Percentiles rank a stretch among this genome's conserved stretches.
Conservation (phyloP, 1,140 invertebrate genomes). For the Cyphomyrmex costatus region DNA sequence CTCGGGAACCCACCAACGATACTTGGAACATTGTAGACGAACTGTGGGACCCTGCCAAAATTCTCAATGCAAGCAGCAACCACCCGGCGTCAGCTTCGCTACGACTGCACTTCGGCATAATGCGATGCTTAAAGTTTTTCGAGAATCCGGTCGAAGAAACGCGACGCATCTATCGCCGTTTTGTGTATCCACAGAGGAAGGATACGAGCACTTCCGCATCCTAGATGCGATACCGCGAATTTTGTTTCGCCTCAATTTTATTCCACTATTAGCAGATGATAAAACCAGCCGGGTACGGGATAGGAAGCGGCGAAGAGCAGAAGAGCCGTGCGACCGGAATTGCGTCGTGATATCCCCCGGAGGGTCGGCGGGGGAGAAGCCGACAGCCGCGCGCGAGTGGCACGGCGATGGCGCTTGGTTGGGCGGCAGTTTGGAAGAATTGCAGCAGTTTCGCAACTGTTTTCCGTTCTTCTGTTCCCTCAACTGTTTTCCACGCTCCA, state of each 20-base stretch:
- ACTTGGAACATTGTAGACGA: not conserved
- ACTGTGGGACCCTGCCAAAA: constrained; percentile 25
- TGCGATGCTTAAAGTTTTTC: constrained; percentile 74
- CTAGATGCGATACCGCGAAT: not conserved
- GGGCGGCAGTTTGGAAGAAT: constrained; percentile 78
- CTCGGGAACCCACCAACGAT: not conserved
- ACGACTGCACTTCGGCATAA: constrained; percentile 63
- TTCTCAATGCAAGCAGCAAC: constrained; percentile 50
- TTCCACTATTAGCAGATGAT: constrained; percentile 77
- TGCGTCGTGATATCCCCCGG: not conserved
- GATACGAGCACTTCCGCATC: not conserved
- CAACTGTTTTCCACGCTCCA: constrained; percentile 78
- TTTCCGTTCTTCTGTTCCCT: constrained; percentile 79
- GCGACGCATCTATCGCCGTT: not conserved
- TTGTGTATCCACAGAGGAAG: not conserved
- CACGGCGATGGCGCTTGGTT: constrained; percentile 7
- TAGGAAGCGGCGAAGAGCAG: not conserved
- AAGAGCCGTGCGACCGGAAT: not conserved
- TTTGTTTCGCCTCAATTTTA: constrained; percentile 68
- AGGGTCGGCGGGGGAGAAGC: constrained; percentile 20
- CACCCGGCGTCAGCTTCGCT: constrained; percentile 3
- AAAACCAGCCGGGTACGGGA: constrained; percentile 54
- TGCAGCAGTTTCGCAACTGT: constrained; percentile 81
- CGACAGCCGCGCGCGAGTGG: constrained; percentile 31
- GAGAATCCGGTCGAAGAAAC: constrained; percentile 6